These are phyloP conservation scores for Zhuqinia jingwanae DNA, from an alignment of 2,888 invertebrate species.

Conservation along the genomic window DNA sequence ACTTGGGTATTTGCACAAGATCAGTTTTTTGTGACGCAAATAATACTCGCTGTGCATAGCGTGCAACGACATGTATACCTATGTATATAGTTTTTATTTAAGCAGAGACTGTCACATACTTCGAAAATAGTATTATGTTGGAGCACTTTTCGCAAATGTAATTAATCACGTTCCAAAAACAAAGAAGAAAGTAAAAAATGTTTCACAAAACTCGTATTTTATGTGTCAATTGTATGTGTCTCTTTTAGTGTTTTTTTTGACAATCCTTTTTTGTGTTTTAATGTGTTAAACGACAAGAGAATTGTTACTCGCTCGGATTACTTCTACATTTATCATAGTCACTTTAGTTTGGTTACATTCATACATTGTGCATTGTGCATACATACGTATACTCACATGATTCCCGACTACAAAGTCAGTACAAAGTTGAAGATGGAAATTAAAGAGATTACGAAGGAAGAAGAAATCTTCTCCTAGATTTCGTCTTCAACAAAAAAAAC, in stretches of 20 bases:
- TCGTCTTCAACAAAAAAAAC: slow-evolving; percentile 7
- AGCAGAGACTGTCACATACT: slow-evolving; percentile 6
- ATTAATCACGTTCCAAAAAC: slow-evolving; percentile 59
- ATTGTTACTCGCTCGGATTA: neutral
- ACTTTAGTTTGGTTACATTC: slow-evolving; percentile 24
- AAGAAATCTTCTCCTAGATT: neutral
- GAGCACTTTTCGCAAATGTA: neutral
- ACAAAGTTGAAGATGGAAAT: slow-evolving; percentile 40
- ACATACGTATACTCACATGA: slow-evolving; percentile 58
- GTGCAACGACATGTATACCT: slow-evolving; percentile 1
- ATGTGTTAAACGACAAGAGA: slow-evolving; percentile 17
- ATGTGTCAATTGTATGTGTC: slow-evolving; percentile 22
- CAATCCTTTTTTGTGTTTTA: slow-evolving; percentile 25
- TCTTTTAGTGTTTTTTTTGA: slow-evolving; percentile 4
- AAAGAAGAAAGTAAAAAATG: slow-evolving; percentile 1
- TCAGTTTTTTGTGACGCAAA: slow-evolving; percentile 18
- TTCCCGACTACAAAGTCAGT: slow-evolving; percentile 56
- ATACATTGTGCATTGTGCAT: too few species aligned
- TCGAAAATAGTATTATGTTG: slow-evolving; percentile 30
- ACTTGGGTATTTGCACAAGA: too few species aligned
- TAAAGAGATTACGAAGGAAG: neutral
- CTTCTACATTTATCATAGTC: slow-evolving; percentile 19
- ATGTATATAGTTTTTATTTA: slow-evolving; percentile 1
- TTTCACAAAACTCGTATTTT: slow-evolving; percentile 24
- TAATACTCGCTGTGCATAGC: neutral